phyloP scores from a whole-genome alignment of 2,797 vertebrate genomes.

The Silurus lanzhouensis region DNA sequence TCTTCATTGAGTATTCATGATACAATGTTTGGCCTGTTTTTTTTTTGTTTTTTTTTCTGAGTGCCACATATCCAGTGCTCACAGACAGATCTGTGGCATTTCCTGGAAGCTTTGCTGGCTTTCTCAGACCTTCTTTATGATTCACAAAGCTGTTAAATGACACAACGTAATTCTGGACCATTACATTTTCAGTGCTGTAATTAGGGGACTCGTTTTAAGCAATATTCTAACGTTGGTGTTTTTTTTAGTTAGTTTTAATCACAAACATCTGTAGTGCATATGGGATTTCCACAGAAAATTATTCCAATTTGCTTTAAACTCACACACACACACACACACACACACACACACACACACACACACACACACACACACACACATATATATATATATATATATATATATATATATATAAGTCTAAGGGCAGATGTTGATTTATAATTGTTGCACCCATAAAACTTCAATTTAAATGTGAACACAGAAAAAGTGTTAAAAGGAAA shows the following conservation, averaged over 20 bases:
- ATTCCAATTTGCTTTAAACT: not conserved
- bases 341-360: too few relatives aligned
- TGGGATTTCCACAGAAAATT: not conserved
- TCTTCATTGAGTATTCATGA: constrained; percentile 53
- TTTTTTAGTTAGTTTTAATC: not conserved
- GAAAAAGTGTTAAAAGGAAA: too few relatives aligned
- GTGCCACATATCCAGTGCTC: constrained; percentile 26
- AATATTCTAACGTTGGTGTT: not conserved
- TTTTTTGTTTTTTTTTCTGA: constrained; percentile 12
- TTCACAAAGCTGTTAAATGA: not conserved
- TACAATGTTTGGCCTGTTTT: constrained; percentile 22
- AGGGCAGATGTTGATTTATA: not conserved
- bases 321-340: not conserved
- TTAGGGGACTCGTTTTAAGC: not conserved
- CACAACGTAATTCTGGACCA: not conserved
- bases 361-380: too few relatives aligned
- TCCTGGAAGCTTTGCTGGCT: not conserved
- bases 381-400: too few relatives aligned
- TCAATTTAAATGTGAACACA: not conserved
- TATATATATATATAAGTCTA: not conserved
- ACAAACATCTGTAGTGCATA: not conserved
- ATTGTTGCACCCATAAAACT: not conserved
- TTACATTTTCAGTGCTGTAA: not conserved
- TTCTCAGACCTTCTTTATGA: not conserved
- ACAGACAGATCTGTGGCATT: constrained; percentile 21